phyloP scores from a whole-genome alignment of 1,140 invertebrate species.

The Aphelinus atriplicis region DNA sequence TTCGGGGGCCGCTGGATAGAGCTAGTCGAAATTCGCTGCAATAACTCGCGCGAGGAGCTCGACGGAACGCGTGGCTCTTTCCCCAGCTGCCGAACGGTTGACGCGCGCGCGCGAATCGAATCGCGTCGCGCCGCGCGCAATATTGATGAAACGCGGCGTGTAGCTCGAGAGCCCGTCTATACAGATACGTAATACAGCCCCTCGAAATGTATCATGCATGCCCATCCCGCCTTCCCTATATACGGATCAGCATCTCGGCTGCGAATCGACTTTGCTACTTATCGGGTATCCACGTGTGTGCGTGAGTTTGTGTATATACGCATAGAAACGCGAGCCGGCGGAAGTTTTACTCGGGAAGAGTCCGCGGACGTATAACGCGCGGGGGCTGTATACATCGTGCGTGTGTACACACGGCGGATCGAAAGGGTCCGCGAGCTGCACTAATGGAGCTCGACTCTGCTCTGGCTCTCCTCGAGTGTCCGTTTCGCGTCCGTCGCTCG shows the following conservation, averaged over 20 bases:
- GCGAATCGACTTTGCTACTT: constrained; percentile 25
- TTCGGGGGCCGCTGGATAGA: too few species aligned
- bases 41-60: too few species aligned
- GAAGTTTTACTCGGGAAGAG: constrained; percentile 20
- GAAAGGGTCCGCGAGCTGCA: not conserved
- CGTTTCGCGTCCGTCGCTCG: constrained; percentile 8
- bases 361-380: not conserved
- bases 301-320: too few species aligned
- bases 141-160: too few species aligned
- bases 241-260: not conserved
- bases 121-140: too few species aligned
- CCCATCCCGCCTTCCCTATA: too few species aligned
- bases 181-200: too few species aligned
- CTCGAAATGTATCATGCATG: not conserved
- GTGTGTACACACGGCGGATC: not conserved
- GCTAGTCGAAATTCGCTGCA: too few species aligned
- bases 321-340: not conserved
- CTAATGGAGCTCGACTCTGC: not conserved
- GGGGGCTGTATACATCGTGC: not conserved
- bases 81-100: too few species aligned
- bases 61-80: too few species aligned
- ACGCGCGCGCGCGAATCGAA: too few species aligned
- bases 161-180: too few species aligned
- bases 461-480: constrained; percentile 20
- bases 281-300: constrained; percentile 18